Evolutionary conservation across 2,113 vertebrate species (phyloP).

Genomic region (Gopherus flavomarginatus): DNA sequence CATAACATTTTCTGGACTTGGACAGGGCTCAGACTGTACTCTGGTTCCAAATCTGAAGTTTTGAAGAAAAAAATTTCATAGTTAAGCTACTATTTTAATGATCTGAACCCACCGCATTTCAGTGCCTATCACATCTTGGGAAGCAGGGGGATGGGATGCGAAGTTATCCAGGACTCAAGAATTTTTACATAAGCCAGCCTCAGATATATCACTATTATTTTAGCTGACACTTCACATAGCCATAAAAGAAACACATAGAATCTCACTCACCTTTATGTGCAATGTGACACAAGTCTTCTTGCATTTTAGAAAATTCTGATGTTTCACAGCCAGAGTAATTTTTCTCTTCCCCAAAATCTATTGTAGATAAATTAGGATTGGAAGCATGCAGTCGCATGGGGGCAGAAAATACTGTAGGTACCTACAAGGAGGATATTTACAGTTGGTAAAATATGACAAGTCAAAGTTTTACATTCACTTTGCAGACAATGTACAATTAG

Average conservation of each 20-base stretch:
- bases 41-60: not conserved
- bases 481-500: not conserved
- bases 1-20: not conserved
- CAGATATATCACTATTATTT: not conserved
- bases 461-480: not conserved
- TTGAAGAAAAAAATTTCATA: not conserved
- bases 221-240: not conserved
- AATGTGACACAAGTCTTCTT: conserved; percentile 93
- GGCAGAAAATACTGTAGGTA: conserved; percentile 85
- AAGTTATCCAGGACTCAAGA: not conserved
- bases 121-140: not conserved
- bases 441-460: not conserved
- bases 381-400: conserved; percentile 93
- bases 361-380: conserved; percentile 95
- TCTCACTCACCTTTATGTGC: conserved; percentile 87
- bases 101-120: not conserved
- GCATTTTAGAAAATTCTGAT: conserved; percentile 93
- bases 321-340: conserved; percentile 85
- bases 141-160: not conserved
- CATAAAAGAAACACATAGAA: not conserved
- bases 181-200: not conserved
- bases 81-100: not conserved
- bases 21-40: not conserved
- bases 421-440: conserved; percentile 64
- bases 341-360: conserved; percentile 89